Conservation (phyloP, 2,888 invertebrate species). For the Trachelus stipa region DNA sequence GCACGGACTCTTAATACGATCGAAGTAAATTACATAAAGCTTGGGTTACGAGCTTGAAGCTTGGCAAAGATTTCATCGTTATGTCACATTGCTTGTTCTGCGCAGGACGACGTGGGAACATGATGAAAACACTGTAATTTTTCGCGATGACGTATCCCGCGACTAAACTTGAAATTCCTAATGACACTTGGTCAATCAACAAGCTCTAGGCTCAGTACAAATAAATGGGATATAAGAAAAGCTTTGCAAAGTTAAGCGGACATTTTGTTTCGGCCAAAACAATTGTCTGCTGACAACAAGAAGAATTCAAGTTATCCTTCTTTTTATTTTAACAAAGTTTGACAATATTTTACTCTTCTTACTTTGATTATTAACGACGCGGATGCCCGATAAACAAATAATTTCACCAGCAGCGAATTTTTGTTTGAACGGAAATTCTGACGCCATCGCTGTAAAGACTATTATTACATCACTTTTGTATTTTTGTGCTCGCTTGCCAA, state of each 20-base stretch:
- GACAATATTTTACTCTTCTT: too few species aligned
- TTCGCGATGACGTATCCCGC: constrained; percentile 15
- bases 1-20: too few species aligned
- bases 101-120: constrained; percentile 3
- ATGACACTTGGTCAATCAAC: not conserved
- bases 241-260: not conserved
- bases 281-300: too few species aligned
- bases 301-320: too few species aligned
- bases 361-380: too few species aligned
- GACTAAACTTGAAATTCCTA: constrained; percentile 27
- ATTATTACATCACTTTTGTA: constrained; percentile 9
- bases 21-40: constrained; percentile 47
- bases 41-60: constrained; percentile 36
- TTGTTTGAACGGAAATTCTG: not conserved
- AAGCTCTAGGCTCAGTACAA: not conserved
- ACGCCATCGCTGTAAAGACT: constrained; percentile 7
- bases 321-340: too few species aligned
- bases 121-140: constrained; percentile 20
- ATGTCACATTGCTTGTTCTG: constrained; percentile 39
- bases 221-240: not conserved
- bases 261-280: too few species aligned
- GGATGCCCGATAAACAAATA: too few species aligned
- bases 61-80: constrained; percentile 48
- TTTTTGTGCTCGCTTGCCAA: constrained; percentile 5
- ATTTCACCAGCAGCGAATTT: too few species aligned